A percentile compares a stretch with the other conserved stretches of the same genome.
phyloP scores from a whole-genome alignment of 1,140 invertebrate species.

The Brachionus sp. region DNA sequence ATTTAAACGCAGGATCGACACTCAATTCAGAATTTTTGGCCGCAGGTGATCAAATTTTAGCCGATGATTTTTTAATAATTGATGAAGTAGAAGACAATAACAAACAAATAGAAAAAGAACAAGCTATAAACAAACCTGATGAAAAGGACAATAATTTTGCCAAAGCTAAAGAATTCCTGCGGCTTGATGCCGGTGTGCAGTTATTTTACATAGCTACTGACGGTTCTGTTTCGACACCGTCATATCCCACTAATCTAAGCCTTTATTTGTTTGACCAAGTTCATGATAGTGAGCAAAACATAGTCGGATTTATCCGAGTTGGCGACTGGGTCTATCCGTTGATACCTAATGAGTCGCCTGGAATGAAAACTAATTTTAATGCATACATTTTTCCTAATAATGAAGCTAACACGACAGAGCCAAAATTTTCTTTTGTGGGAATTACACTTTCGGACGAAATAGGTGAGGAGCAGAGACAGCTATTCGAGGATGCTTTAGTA shows the following conservation, averaged over 20 bases:
- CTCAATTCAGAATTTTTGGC: neutral
- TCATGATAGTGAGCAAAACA: neutral
- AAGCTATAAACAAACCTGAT: neutral
- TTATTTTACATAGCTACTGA: slow-evolving; percentile 36
- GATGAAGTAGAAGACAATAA: neutral
- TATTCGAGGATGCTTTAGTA: slow-evolving; percentile 29
- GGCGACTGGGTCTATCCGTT: slow-evolving; percentile 41
- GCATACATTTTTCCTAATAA: slow-evolving; percentile 45
- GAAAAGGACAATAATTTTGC: neutral
- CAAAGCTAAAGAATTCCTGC: slow-evolving; percentile 16
- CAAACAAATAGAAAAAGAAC: neutral
- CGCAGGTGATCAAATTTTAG: neutral
- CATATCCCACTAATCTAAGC: neutral
- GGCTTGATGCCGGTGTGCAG: slow-evolving; percentile 6
- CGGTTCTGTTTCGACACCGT: slow-evolving; percentile 36
- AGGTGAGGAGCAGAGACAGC: neutral
- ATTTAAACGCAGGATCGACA: neutral
- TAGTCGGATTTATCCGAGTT: slow-evolving; percentile 30
- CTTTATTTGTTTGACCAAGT: neutral
- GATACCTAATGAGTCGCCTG: slow-evolving; percentile 10
- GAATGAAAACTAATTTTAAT: slow-evolving; percentile 37
- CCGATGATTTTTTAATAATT: slow-evolving; percentile 16
- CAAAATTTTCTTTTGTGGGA: slow-evolving; percentile 27
- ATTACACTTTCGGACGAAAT: slow-evolving; percentile 12
- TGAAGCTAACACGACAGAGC: neutral